Conservation (phyloP, 2,888 invertebrate species). For the Cyclophora albipunctata region DNA sequence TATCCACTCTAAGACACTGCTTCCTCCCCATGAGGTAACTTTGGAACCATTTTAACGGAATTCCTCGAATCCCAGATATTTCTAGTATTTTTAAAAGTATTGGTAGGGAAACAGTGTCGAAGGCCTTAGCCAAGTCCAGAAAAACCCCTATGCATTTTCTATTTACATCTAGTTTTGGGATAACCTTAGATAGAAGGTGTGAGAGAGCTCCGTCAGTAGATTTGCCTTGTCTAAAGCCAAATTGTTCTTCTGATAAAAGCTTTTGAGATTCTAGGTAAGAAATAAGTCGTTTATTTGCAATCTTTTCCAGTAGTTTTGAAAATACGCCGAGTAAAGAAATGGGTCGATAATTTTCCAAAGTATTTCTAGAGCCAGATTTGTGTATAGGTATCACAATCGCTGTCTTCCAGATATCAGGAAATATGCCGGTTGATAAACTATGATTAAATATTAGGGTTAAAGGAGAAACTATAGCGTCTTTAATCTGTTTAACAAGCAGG, state of each 20-base stretch:
- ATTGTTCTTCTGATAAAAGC: background rate
- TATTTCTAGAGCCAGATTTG: slow-evolving; percentile 4
- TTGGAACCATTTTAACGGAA: background rate
- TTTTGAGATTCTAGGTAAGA: background rate
- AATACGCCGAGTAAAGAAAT: slow-evolving; percentile 5
- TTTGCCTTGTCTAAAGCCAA: slow-evolving; percentile 1
- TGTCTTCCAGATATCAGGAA: slow-evolving; percentile 8
- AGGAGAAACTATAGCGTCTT: background rate
- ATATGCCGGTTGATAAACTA: slow-evolving; percentile 5
- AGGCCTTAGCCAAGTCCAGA: background rate
- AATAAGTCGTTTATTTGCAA: slow-evolving; percentile 2
- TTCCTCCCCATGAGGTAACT: background rate
- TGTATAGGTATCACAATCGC: slow-evolving; percentile 7
- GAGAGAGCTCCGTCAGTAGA: background rate
- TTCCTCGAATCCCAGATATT: background rate
- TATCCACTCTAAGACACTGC: background rate
- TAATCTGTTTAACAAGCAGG: background rate
- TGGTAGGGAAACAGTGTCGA: background rate
- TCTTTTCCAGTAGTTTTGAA: slow-evolving; percentile 6
- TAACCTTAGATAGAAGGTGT: background rate
- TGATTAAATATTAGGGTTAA: slow-evolving; percentile 8
- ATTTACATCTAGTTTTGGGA: background rate
- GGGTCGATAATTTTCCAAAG: slow-evolving; percentile 9
- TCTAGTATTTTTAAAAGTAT: background rate
- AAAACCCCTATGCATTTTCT: background rate